phyloP scores from a whole-genome alignment of 2,113 vertebrate genomes.

The Nyctereutes procyonoides region DNA sequence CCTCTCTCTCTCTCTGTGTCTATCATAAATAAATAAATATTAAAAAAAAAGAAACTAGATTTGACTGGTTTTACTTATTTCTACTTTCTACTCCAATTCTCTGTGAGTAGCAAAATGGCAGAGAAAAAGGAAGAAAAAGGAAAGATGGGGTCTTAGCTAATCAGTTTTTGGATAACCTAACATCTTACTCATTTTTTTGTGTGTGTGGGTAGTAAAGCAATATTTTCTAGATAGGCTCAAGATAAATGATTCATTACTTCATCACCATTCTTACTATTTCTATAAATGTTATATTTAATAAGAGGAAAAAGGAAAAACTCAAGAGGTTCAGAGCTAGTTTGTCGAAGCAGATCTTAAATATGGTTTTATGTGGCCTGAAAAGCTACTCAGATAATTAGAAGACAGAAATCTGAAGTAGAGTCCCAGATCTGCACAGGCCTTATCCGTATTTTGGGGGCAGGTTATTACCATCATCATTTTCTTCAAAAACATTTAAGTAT shows the following conservation, averaged over 20 bases:
- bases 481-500: background rate
- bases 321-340: background rate
- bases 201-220: background rate
- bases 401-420: background rate
- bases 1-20: no score
- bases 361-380: background rate
- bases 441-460: background rate
- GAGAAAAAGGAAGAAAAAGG: background rate
- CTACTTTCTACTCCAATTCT: background rate
- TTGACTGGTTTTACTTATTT: background rate
- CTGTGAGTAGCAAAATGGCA: background rate
- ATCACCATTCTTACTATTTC: slow-evolving; percentile 26
- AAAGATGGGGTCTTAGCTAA: background rate
- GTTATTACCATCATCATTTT: background rate
- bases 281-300: slow-evolving; percentile 40
- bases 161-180: background rate
- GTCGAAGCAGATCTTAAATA: background rate
- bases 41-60: background rate
- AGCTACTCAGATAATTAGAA: background rate
- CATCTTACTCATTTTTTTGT: background rate
- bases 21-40: no score
- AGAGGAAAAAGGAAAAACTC: slow-evolving; percentile 18
- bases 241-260: background rate
- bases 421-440: background rate
- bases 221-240: slow-evolving; percentile 1